Conservation (phyloP, 2,888 invertebrate species). For the Fragum fragum region DNA sequence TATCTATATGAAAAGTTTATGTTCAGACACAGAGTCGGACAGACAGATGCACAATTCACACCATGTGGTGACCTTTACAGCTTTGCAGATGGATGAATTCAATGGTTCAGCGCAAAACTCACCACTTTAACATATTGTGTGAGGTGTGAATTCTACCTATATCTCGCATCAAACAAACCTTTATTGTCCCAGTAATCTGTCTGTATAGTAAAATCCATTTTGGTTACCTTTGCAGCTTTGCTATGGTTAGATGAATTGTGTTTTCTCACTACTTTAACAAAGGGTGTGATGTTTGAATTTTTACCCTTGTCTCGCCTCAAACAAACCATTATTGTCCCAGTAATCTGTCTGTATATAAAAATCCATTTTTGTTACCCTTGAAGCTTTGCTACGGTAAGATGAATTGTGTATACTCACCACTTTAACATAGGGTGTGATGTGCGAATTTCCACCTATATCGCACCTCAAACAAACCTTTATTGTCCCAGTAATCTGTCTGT, state of each 20-base stretch:
- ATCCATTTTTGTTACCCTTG: slow-evolving; percentile 35
- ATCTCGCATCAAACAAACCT: slow-evolving; percentile 93
- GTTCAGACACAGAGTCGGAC: too few relatives aligned
- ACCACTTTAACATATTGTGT: too few relatives aligned
- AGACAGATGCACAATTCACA: too few relatives aligned
- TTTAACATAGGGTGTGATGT: too few relatives aligned
- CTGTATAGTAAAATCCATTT: slow-evolving; percentile 59
- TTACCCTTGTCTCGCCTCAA: slow-evolving; percentile 90
- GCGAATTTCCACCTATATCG: slow-evolving; percentile 44
- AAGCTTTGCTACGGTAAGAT: slow-evolving; percentile 35
- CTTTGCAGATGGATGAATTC: too few relatives aligned
- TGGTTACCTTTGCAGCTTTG: slow-evolving; percentile 35
- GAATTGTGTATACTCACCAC: slow-evolving; percentile 70
- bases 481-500: slow-evolving; percentile 92
- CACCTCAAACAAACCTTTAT: slow-evolving; percentile 95
- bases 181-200: slow-evolving; percentile 94
- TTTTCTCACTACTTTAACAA: too few relatives aligned
- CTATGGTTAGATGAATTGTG: slow-evolving; percentile 57
- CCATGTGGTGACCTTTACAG: too few relatives aligned
- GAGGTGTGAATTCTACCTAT: too few relatives aligned
- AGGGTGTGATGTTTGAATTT: too few relatives aligned
- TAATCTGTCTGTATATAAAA: slow-evolving; percentile 87
- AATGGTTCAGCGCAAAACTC: too few relatives aligned
- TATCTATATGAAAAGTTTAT: too few relatives aligned
- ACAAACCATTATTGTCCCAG: slow-evolving; percentile 96